phyloP scores from a whole-genome alignment of 2,888 invertebrate species.

The Ormyrus labotus region DNA sequence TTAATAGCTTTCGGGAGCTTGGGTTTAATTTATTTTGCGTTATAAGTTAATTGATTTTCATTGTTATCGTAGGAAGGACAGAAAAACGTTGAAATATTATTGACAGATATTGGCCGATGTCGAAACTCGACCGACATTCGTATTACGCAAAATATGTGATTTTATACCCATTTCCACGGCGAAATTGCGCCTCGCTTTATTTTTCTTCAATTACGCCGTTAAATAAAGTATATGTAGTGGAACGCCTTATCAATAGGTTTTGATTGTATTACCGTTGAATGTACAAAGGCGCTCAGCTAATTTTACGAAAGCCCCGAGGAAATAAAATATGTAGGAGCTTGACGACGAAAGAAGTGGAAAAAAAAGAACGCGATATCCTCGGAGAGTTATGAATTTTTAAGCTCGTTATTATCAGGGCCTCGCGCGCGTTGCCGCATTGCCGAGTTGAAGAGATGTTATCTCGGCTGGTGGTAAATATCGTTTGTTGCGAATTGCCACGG shows the following conservation, averaged over 20 bases:
- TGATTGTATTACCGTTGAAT: too few relatives aligned
- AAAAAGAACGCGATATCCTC: too few relatives aligned
- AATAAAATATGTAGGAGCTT: neutral
- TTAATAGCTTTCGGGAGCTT: too few relatives aligned
- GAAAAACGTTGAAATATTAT: slow-evolving; percentile 10
- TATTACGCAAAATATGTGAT: slow-evolving; percentile 14
- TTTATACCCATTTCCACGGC: neutral
- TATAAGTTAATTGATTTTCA: neutral
- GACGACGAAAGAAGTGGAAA: too few relatives aligned
- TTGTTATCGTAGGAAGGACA: neutral
- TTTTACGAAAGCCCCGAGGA: neutral
- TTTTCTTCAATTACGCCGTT: neutral
- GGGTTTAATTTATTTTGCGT: neutral
- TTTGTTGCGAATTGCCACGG: neutral
- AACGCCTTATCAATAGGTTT: too few relatives aligned
- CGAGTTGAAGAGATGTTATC: slow-evolving; percentile 9
- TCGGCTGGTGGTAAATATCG: neutral
- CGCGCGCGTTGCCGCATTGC: neutral
- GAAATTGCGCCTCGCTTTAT: neutral
- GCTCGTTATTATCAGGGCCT: neutral
- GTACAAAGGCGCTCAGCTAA: neutral
- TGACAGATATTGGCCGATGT: slow-evolving; percentile 5
- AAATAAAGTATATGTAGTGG: too few relatives aligned
- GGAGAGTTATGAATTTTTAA: slow-evolving; percentile 11
- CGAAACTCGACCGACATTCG: neutral